Percentiles rank a stretch among this genome's conserved stretches.
Evolutionary conservation across 2,113 vertebrate genomes (phyloP).

Genomic region (Corvus hawaiiensis): DNA sequence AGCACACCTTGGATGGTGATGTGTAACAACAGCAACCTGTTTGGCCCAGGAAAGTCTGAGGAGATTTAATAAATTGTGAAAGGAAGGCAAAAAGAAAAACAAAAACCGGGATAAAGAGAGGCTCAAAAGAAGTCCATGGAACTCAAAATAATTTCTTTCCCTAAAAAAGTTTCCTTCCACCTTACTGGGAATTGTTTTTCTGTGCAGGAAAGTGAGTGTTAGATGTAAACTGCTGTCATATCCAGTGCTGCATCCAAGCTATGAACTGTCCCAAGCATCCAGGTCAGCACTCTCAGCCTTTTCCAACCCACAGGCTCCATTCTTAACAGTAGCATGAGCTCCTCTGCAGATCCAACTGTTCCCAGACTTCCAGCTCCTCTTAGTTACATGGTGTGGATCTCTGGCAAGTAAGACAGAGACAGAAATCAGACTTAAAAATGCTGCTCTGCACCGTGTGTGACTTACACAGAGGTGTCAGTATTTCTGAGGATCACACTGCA

Average conservation of each 20-base stretch:
- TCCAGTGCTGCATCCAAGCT: rapidly evolving
- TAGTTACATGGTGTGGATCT: rapidly evolving
- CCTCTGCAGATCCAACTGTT: background rate
- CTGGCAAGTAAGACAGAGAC: background rate
- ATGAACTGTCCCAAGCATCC: background rate
- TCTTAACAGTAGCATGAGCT: background rate
- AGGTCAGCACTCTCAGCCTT: background rate
- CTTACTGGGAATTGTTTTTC: background rate
- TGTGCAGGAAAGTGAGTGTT: background rate
- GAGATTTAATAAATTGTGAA: background rate
- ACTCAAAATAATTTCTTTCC: background rate
- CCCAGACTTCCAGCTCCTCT: background rate
- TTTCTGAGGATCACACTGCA: background rate
- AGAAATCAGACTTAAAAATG: background rate
- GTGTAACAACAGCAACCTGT: background rate
- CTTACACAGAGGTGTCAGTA: background rate
- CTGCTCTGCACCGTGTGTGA: background rate
- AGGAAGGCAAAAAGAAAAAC: background rate
- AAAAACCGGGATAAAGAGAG: background rate
- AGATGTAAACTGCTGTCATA: background rate
- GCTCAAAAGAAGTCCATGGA: background rate
- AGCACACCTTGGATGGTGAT: background rate
- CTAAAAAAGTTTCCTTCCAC: background rate
- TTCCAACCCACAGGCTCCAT: background rate
- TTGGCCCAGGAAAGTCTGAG: background rate